Evolutionary conservation across 2,888 invertebrate genomes (phyloP), one percentile per base, ranked within the genome.

Genomic region (Electrophaes corylata): DNA sequence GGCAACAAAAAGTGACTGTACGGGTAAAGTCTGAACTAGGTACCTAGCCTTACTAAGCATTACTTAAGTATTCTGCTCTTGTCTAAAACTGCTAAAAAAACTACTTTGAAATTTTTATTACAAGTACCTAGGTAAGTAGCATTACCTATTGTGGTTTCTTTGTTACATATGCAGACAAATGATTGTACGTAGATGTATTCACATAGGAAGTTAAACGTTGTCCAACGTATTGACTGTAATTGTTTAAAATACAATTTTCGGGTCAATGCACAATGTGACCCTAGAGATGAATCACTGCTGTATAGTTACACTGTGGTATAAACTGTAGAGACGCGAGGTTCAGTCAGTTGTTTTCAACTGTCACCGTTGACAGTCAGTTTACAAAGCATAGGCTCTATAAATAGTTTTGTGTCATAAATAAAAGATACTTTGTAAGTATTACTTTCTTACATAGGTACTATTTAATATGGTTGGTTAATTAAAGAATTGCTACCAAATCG

Each of bases 261-360:
- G 23, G 8, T 16, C 6, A 37, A 37, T 8, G 10, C 35, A 14
- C 35, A 12, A 6, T 35, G 16, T 16, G n/a, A n/a, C n/a, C n/a
- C n/a, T n/a, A n/a, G n/a, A 47, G 35, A 47, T 47, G 47, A 47
- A 37, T 47, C 23, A 37, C 47, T 47, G 47, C 19, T 37, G 16
- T 39, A 12, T 19, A 0, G 19, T 37, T 35, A n/a, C 12, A 49
- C 48, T 29, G 26, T 49, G 35, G 39, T 40, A n/a, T 14, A 18
- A 18, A 23, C 2, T 37, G 14, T 23, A 11, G 16, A 18, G 23
- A 33, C 8, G 10, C 1, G 14, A 14, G 4, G 37, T 37, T 4
- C 14, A 39, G 14, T 50, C 33, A 57, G 46, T 57, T 18, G 19
- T 26, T 20, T 29, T 29, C 46, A 29, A 26, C 35, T 11, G 41